Evolutionary conservation across 1,140 invertebrate species (phyloP), one percentile per base, ranked within the genome.

Genomic region (Trissolcus basalis): DNA sequence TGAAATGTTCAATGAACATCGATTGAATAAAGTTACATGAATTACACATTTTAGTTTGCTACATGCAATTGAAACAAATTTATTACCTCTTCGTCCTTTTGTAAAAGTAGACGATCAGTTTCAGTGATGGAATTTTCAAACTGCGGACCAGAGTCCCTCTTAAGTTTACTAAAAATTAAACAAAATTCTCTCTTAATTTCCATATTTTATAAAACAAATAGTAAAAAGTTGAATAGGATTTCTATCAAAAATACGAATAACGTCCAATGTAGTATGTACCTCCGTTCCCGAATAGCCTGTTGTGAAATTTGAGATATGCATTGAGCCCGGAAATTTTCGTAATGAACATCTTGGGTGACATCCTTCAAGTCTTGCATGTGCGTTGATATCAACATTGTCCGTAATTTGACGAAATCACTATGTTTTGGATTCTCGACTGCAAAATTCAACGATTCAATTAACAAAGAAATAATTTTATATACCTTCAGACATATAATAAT

Each of bases 331-430:
- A 97, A 98, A 88, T 98, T 98, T 88, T 98, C 97, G 85, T 98
- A 98, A 87, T 98, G 96, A 4, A 98, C 95, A 85, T 97, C 96
- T 81, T 96, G 93, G 0, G 96, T 98, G 0, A 97, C 95, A 82
- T 98, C 96, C 86, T 98, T 97, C 50, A 98, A 87, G 87, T 98
- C 97, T 84, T 98, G 96, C 94, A 98, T 96, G 85, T 98, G 96
- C 35, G 96, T 96, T 8, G 95, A 96, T 81, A 99, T 98, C 43
- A 99, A 89, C 94, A 99, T 98, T 71, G 97, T 98, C 69, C 97
- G 91, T 47, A 99, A 89, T 85, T 98, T 97, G 32, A 96, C 94
- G 87, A 99, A 99, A 88, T 99, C 98, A 82, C 97, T 98, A 88
- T 99, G 97, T 73, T 95, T 94, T 5, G 97, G 93, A 88, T 99